phyloP scores from a whole-genome alignment of 2,888 invertebrate genomes.

The Limnephilus lunatus region DNA sequence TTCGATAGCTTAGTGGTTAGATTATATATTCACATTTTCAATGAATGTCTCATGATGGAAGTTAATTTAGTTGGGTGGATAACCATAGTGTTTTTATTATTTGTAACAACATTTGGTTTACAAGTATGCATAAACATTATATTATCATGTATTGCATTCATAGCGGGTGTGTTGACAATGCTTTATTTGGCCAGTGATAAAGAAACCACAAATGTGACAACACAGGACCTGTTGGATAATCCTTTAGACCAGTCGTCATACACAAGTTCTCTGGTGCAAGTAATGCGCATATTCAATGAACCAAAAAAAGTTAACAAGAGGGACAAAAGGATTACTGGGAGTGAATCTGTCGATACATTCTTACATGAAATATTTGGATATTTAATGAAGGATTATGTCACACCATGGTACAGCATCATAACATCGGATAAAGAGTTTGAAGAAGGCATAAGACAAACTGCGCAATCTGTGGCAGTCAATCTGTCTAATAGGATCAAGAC shows the following conservation, averaged over 20 bases:
- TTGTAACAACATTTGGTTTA: slow-evolving; percentile 72
- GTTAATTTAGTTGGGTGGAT: slow-evolving; percentile 69
- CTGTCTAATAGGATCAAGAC: slow-evolving; percentile 80
- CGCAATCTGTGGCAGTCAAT: slow-evolving; percentile 83
- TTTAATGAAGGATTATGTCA: slow-evolving; percentile 89
- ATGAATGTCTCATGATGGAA: slow-evolving; percentile 38
- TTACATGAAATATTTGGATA: slow-evolving; percentile 90
- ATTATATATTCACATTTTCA: neutral
- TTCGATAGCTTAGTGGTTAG: neutral
- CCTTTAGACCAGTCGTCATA: slow-evolving; percentile 74
- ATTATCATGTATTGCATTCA: slow-evolving; percentile 69
- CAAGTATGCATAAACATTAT: slow-evolving; percentile 70
- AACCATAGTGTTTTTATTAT: slow-evolving; percentile 70
- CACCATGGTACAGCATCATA: slow-evolving; percentile 83
- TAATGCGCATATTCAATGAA: slow-evolving; percentile 57
- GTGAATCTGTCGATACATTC: slow-evolving; percentile 90
- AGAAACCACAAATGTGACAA: slow-evolving; percentile 69
- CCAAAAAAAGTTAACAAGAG: slow-evolving; percentile 48
- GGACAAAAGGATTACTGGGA: slow-evolving; percentile 86
- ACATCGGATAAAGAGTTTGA: slow-evolving; percentile 87
- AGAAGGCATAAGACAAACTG: slow-evolving; percentile 82
- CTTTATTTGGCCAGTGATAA: slow-evolving; percentile 72
- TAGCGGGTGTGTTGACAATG: slow-evolving; percentile 68
- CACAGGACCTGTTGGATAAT: slow-evolving; percentile 73
- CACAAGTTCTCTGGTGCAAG: slow-evolving; percentile 71